Base-by-base conservation (phyloP, 2,888 invertebrate genomes). In the Hirtodrosophila histrioides region DNA sequence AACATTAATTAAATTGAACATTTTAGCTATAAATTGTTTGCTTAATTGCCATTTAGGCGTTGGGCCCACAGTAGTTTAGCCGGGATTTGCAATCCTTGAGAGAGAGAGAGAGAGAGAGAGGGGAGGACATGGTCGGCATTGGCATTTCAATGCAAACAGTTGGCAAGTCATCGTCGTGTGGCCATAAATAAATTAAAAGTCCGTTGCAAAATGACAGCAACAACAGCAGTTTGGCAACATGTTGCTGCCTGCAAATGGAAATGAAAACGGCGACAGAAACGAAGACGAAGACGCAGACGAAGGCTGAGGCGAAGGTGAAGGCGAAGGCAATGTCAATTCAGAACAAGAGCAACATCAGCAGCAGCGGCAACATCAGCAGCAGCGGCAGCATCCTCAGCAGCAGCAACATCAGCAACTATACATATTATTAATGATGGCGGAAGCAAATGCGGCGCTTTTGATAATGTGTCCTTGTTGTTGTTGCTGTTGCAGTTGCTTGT, bases 131-230 rank as follows among this genome's bases (percentile, higher is more conserved):
- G 0, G 36, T 11, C 37, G 41, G 49, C 50, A 46, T 58, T 69
- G 69, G 64, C 72, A 66, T 64, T 46, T 72, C 76, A 77, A 77
- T 81, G 77, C 77, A 71, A 72, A 65, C 69, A 79, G 82, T 72
- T 73, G 73, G 69, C 78, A 78, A 66, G 75, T 64, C 66, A 71
- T 73, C 69, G 76, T 79, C 78, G 78, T 63, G 67, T 49, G 51
- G 80, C 83, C 86, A 87, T 87, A 84, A 84, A 84, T 84, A 84
- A 84, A 84, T 84, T 87, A 84, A 84, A 78, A 87, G 84, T 85
- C 88, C 79, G 70, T 71, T 57, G 83, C 77, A 77, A 87, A 85
- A 87, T 78, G 77, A 80, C 84, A 83, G 80, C 79, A 75, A 72
- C 80, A 82, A 65, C 86, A 70, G 70, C 65, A 75, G 66, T 64